Percentiles rank a stretch among this genome's conserved stretches.
phyloP scores from a whole-genome alignment of 2,113 vertebrate species.

The Ibidorhyncha struthersii region DNA sequence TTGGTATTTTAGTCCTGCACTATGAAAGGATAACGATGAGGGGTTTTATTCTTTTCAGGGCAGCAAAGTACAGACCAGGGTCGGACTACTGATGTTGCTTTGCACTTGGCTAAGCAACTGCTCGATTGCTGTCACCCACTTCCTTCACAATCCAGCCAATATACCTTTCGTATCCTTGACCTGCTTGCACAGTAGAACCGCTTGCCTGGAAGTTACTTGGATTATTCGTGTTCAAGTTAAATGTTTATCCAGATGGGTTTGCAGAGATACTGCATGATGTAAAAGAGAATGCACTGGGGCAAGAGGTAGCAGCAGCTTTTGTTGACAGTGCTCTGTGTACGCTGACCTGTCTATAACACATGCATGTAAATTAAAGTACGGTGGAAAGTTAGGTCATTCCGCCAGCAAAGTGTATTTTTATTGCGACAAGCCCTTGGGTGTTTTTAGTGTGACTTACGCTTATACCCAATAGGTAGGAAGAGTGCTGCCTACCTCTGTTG shows the following conservation, averaged over 20 bases:
- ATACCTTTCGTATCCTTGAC: conserved; percentile 97
- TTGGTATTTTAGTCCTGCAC: not conserved
- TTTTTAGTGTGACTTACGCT: not conserved
- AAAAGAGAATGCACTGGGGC: not conserved
- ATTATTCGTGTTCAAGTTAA: rapidly evolving
- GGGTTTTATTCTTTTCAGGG: conserved; percentile 79
- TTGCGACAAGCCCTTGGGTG: not conserved
- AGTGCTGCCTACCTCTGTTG: not conserved
- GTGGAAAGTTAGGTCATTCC: not conserved
- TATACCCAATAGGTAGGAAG: not conserved
- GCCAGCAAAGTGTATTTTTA: no score
- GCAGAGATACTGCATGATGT: not conserved
- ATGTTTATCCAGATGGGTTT: not conserved
- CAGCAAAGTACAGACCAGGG: conserved; percentile 96
- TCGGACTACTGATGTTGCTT: conserved; percentile 95
- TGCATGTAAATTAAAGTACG: rapidly evolving
- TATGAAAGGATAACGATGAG: not conserved
- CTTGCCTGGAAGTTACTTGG: not conserved
- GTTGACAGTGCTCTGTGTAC: not conserved
- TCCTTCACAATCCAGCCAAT: conserved; percentile 96
- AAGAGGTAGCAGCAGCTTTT: not conserved
- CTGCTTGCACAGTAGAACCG: not conserved
- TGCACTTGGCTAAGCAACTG: conserved; percentile 98
- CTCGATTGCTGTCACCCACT: conserved; percentile 96
- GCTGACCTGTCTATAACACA: not conserved